Conservation (phyloP, 2,888 invertebrate species). For the Scaptomyza caliginosa region DNA sequence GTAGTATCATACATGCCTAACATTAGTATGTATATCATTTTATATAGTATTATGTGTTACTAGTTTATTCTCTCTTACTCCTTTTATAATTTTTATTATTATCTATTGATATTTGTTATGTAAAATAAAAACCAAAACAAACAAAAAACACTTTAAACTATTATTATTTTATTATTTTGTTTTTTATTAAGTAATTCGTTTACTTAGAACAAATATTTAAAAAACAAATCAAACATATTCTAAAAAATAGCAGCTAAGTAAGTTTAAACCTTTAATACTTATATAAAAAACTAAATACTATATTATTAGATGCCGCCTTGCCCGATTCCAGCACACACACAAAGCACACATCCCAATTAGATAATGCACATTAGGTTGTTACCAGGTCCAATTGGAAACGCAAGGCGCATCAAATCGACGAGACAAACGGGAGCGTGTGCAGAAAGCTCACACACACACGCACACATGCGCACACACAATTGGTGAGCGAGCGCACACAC, state of each 20-base stretch:
- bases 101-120: constrained; percentile 10
- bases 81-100: neutral
- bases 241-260: constrained; percentile 42
- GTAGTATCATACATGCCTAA: neutral
- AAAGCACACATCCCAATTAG: neutral
- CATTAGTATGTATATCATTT: neutral
- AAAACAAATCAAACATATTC: constrained; percentile 10
- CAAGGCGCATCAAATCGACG: constrained; percentile 4
- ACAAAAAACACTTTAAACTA: neutral
- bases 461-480: constrained; percentile 12
- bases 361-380: too few relatives aligned
- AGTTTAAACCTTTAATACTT: constrained; percentile 37
- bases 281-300: constrained; percentile 30
- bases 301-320: constrained; percentile 32
- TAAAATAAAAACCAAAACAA: neutral
- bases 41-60: constrained; percentile 27
- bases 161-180: neutral
- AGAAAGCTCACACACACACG: constrained; percentile 2
- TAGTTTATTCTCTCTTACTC: constrained; percentile 17
- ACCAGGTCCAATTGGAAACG: too few relatives aligned
- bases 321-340: constrained; percentile 14
- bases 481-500: constrained; percentile 8
- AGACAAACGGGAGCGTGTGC: neutral
- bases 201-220: neutral
- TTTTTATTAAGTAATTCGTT: neutral